A percentile compares a stretch with the other conserved stretches of the same genome.
Conservation (phyloP, 2,888 invertebrate species). For the Exocentrus adspersus region DNA sequence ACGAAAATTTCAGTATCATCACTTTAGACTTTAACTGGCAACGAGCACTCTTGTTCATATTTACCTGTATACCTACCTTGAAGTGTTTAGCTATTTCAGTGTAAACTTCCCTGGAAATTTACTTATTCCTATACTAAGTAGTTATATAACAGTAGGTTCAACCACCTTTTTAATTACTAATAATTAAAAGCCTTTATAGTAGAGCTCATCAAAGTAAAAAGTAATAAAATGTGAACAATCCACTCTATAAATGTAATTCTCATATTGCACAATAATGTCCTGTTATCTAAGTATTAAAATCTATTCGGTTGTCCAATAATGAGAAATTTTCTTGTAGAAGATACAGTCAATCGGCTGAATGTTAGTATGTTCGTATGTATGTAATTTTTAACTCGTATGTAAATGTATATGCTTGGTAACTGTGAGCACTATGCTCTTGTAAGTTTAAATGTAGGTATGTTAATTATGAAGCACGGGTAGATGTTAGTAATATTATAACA, state of each 20-base stretch:
- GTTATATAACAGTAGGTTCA: constrained; percentile 19
- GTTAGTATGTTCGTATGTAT: constrained; percentile 50
- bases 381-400: constrained; percentile 45
- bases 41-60: constrained; percentile 18
- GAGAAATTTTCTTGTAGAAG: constrained; percentile 54
- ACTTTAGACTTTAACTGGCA: neutral
- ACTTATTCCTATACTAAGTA: no score
- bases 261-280: constrained; percentile 21
- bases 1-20: constrained; percentile 2
- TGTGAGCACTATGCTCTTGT: constrained; percentile 44
- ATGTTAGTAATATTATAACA: constrained; percentile 49
- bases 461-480: constrained; percentile 55
- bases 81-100: constrained; percentile 15
- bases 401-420: constrained; percentile 43
- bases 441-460: constrained; percentile 40
- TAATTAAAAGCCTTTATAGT: constrained; percentile 14
- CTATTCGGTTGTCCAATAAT: neutral
- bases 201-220: constrained; percentile 9
- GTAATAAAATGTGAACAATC: neutral
- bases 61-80: constrained; percentile 8
- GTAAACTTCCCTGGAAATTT: constrained; percentile 9
- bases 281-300: constrained; percentile 17
- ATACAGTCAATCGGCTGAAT: constrained; percentile 55
- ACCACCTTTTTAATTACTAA: constrained; percentile 13
- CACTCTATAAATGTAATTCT: constrained; percentile 14